Conservation (phyloP, 2,113 vertebrate species). For the Notechis scutatus region DNA sequence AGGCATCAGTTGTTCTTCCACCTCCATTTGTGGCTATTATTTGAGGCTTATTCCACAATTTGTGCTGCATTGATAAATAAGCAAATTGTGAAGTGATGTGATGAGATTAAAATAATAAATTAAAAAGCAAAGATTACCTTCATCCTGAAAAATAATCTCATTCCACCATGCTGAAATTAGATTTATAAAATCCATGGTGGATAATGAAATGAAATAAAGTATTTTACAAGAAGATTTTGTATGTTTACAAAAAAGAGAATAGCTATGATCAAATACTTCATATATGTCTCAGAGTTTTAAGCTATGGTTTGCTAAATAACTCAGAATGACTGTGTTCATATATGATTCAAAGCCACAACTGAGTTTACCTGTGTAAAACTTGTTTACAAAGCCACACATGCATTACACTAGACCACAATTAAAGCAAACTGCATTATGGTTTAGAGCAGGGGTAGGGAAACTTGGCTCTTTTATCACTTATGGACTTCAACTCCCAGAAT, state of each 20-base stretch:
- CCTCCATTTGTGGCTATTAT: neutral
- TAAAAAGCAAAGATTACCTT: neutral
- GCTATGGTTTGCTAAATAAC: neutral
- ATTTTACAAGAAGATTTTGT: neutral
- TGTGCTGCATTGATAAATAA: neutral
- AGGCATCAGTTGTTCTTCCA: neutral
- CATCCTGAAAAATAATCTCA: neutral
- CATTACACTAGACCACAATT: neutral
- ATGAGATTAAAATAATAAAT: neutral
- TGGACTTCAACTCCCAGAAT: too few relatives aligned
- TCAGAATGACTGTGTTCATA: neutral
- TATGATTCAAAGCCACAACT: neutral
- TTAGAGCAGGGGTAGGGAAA: neutral
- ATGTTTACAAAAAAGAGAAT: neutral
- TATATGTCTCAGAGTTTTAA: neutral
- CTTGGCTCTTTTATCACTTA: too few relatives aligned
- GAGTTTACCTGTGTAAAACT: neutral
- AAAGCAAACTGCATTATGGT: neutral
- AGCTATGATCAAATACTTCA: neutral
- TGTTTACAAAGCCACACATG: neutral
- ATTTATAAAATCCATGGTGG: neutral
- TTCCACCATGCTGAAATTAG: neutral
- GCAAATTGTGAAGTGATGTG: neutral
- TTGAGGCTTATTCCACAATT: neutral
- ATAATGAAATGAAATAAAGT: neutral